Base-by-base conservation (phyloP, 2,888 invertebrate genomes). In the Atrina japonica region DNA sequence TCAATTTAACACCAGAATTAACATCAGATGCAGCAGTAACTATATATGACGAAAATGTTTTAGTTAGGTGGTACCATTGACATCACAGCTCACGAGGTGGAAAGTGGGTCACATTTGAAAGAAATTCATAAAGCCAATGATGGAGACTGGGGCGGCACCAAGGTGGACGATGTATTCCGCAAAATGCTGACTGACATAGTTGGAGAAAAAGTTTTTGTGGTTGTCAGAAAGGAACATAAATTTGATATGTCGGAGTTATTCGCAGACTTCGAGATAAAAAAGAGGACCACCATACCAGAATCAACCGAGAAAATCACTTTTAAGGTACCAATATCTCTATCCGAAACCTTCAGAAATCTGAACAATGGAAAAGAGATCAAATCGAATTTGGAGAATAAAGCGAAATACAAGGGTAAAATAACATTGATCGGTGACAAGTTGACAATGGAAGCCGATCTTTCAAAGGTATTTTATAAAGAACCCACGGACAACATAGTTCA, bases 401-500 rank as follows among this genome's bases (percentile, higher is more conserved):
- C 3, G 3, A 30, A 63, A 16, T 63, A 40, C 16, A 50, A 21
- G 2, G 50, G 25, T 1, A 63, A 25, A 16, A 23, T 69, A 7
- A 45, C 16, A 2, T 76, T 74, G 74, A 9, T 61, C n/a, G 50
- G 55, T 23, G 81, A 81, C 52, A 81, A 81, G 59, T 35, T 81
- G 41, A 68, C 77, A 49, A 64, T 81, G 40, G 70, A 77, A 25
- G 70, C 72, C 11, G 68, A 75, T 11, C 23, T 77, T 16, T 70
- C 77, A 45, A 74, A 76, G 18, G 55, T 52, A 16, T 35, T 81
- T 1, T 81, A 76, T 43, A 60, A 71, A 27, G 23, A 70, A 9
- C 73, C 76, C 23, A 60, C 40, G 30, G 60, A 73, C 0, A 52
- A 72, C 18, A 76, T 81, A 16, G 52, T 70, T 0, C 7, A n/a